Evolutionary conservation across 2,888 invertebrate species (phyloP), one percentile per base, ranked within the genome.

Genomic region (Eueremaeus valkanovi): DNA sequence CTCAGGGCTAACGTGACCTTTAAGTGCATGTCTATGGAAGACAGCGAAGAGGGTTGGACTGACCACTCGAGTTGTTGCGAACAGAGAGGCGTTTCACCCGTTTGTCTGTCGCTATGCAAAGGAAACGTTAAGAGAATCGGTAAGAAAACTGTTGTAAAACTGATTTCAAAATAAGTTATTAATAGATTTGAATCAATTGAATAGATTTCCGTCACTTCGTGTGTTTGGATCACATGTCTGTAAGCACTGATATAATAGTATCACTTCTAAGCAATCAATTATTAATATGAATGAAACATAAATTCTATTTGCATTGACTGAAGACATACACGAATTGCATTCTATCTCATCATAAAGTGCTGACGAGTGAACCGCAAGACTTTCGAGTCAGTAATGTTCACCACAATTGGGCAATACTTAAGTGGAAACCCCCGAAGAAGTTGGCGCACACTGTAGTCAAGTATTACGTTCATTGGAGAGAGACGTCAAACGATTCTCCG

Each of bases 11-110:
- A 63, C 63, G 63, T 63, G 3, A 63, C 58, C 0, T 92, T 92
- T 82, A 88, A 88, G 16, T 93, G 92, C 81, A 85, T 92, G 77
- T 89, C 91, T 55, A 91, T 92, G 79, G 89, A 63, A 31, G 31
- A 31, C 3, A 33, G 5, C 16, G 63, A 63, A 63, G 33, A 33
- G 11, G 33, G 33, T 5, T 63, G 90, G 0, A 87, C 90, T 81
- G 92, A 92, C 84, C 92, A 92, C 83, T 89, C 91, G 0, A 89
- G 90, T 0, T 93, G 92, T 84, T 92, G 92, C 82, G 86, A 87
- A 33, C 87, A 89, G 0, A 84, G 91, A 73, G 92, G 92, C 0
- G 86, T 93, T 40, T 92, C 92, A 0, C 87, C 88, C 0, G 84
- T 89, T 0, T 93, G 92, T 80, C 87, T 90, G 78, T 89, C 90